Base-by-base conservation (phyloP, 2,113 vertebrate species). In the Colistium nudipinnis region DNA sequence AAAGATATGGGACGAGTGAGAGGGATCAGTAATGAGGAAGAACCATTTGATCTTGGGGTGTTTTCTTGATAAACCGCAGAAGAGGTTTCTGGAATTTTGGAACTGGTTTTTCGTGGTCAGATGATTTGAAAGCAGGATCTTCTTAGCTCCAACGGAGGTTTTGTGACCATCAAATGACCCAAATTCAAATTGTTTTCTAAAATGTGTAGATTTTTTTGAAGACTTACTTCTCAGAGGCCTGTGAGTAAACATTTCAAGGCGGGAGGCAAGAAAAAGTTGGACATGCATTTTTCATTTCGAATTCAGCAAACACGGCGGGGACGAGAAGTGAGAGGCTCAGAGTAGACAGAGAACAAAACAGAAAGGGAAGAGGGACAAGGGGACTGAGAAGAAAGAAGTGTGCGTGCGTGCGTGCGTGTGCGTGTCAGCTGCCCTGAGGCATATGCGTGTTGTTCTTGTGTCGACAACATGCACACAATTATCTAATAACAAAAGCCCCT, bases 401-500 rank as follows among this genome's bases (percentile, higher is more conserved):
- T 41, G 30, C 13, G n/a, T n/a, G n/a, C n/a, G n/a, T n/a, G n/a
- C n/a, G n/a, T n/a, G n/a, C n/a, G n/a, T n/a, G n/a, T n/a, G n/a
- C n/a, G n/a, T n/a, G n/a, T n/a, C n/a, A n/a, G n/a, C 57, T 60
- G 51, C 65, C 78, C 73, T 41, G 35, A 57, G 71, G 76, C 66
- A 69, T 27, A 22, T 45, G 16, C 77, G 74, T 61, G 62, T 19
- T 51, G 36, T 59, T 54, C 30, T 53, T 24, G 38, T 52, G 56
- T 53, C 68, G 70, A 64, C 65, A 61, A 48, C 63, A 81, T 54
- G 36, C 19, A n/a, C 71, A 65, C 75, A 80, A 78, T 82, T 74
- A 71, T 73, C 78, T 76, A 59, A 82, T 60, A 56, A 66, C 74
- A 73, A 71, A 75, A 68, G 39, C 16, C 0, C 24, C 81, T 67